Percentiles rank a stretch among this genome's conserved stretches.
phyloP scores from a whole-genome alignment of 92 coral and sea anemone species.

The Actinernus sp. region DNA sequence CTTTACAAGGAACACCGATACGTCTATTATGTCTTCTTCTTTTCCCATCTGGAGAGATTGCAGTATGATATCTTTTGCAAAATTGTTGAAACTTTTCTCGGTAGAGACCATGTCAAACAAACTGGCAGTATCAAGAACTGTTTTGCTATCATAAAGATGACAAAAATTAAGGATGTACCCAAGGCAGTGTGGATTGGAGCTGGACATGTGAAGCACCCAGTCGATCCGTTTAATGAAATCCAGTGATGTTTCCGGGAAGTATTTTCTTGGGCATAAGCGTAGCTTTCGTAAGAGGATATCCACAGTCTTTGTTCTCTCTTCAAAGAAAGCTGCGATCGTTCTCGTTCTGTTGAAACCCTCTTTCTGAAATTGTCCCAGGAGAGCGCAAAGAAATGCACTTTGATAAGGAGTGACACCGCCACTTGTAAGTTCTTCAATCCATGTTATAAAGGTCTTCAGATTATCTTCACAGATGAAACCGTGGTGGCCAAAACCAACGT shows the following conservation, averaged over 20 bases:
- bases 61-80: too few species aligned
- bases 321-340: too few species aligned
- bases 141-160: neutral
- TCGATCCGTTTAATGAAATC: constrained; percentile 14
- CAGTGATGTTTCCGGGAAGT: too few species aligned
- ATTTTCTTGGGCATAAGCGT: too few species aligned
- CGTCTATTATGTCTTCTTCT: neutral
- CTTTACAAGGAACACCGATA: neutral
- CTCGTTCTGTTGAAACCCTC: too few species aligned
- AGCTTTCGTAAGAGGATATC: too few species aligned
- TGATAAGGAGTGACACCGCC: neutral
- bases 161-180: constrained; percentile 11
- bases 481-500: constrained; percentile 48
- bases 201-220: constrained; percentile 6
- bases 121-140: neutral
- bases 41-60: too few species aligned
- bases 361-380: constrained; percentile 46
- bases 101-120: neutral
- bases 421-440: neutral
- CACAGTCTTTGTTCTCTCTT: too few species aligned
- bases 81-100: too few species aligned
- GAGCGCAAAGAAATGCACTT: constrained; percentile 49
- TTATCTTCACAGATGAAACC: neutral
- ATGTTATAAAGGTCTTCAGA: neutral
- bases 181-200: constrained; percentile 1